These are phyloP conservation scores for Brachyptera risi DNA, from an alignment of 2,888 invertebrate species.

Conservation along the genomic window DNA sequence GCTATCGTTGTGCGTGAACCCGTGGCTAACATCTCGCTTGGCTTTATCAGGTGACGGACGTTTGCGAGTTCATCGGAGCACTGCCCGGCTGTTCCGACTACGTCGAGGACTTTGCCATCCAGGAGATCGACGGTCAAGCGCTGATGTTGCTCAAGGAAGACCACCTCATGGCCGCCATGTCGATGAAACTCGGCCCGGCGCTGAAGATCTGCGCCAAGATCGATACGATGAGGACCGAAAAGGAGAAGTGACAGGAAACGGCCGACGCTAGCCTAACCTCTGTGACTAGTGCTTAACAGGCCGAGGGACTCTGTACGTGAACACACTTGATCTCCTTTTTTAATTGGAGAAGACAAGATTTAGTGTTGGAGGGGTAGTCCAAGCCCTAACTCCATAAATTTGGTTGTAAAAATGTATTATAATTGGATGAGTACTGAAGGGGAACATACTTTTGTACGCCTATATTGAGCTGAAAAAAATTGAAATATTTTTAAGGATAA, in stretches of 20 bases:
- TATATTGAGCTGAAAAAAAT: too few relatives aligned
- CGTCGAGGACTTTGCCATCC: conserved; percentile 90
- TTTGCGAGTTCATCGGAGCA: conserved; percentile 61
- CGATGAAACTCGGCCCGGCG: conserved; percentile 93
- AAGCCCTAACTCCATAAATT: too few relatives aligned
- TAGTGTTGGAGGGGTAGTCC: too few relatives aligned
- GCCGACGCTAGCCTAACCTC: conserved; percentile 44
- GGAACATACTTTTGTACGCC: too few relatives aligned
- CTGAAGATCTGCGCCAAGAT: conserved; percentile 93
- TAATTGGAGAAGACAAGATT: too few relatives aligned
- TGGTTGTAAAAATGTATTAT: too few relatives aligned
- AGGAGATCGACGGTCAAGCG: conserved; percentile 96
- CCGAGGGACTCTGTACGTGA: conserved; percentile 45
- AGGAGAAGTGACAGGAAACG: conserved; percentile 29
- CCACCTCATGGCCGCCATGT: conserved; percentile 90
- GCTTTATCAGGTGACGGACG: conserved; percentile 33
- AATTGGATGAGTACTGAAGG: too few relatives aligned
- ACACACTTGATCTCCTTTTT: too few relatives aligned
- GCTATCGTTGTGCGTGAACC: background rate
- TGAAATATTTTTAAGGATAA: too few relatives aligned
- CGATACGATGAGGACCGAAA: conserved; percentile 70
- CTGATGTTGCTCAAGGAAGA: conserved; percentile 87
- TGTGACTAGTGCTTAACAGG: conserved; percentile 46
- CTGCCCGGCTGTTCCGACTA: conserved; percentile 89
- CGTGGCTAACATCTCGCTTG: conserved; percentile 1